Base-by-base conservation (phyloP, 1,140 invertebrate genomes). In the Orchestia grillus region DNA sequence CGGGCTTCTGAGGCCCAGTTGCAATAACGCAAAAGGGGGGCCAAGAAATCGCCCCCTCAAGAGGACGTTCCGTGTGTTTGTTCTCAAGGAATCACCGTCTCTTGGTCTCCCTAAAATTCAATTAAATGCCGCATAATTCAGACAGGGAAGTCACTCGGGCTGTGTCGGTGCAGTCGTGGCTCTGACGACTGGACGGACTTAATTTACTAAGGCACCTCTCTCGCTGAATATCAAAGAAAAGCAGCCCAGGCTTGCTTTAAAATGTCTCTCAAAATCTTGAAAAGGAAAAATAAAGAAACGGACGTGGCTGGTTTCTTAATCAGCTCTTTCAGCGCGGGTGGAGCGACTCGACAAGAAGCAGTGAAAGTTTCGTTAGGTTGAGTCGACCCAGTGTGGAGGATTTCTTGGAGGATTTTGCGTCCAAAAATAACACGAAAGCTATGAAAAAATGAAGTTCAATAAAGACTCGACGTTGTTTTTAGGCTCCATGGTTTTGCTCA, bases 81-180 rank as follows among this genome's bases (percentile, higher is more conserved):
- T 94, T 94, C 92, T 45, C 44, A 44, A 47, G 92, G 92, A 94
- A 94, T 94, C 92, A 94, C 92, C 92, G 92, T 44, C 92, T 45
- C 92, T 94, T 94, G 92, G 92, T 94, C 44, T 19, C 44, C 43
- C 92, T 94, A 94, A 94, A 94, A 94, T 47, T 94, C 92, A 94
- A 94, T 94, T 94, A 94, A 94, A 94, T 94, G 92, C 92, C 43
- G 92, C 92, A 94, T 94, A 94, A 94, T 94, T 94, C 92, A 94
- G 92, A 94, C 43, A 94, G 41, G 92, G 41, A 45, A 94, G 92
- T 94, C 92, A 94, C 92, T 94, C 44, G 44, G 44, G 43, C 44
- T 94, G 92, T 94, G 92, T 94, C 44, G 44, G 92, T 44, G 92
- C 92, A 45, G 92, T 44, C 92, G 92, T 94, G 92, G 92, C 19